Evolutionary conservation across 2,888 invertebrate species (phyloP), one percentile per base, ranked within the genome.

Genomic region (Amblyteles armatorius): DNA sequence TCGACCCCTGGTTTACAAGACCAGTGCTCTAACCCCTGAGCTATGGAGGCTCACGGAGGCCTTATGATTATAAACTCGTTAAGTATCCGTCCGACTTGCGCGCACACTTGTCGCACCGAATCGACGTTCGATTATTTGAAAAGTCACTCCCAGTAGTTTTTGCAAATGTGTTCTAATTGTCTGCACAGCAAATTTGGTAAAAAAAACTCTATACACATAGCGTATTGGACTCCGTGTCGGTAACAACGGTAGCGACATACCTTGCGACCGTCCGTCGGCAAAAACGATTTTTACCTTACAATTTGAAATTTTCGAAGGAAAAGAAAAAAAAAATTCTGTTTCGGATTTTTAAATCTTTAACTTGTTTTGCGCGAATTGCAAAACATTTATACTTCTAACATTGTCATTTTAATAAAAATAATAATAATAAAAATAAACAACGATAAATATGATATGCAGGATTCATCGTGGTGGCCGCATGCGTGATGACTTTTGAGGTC

Each of bases 401-500:
- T 11, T 40, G 11, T 2, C 2, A 40, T 40, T 33, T 1, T 33
- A 6, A n/a, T n/a, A 33, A 52, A 7, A n/a, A 33, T 33, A n/a
- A 2, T 2, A 33, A 33, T 6, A 6, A 33, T 33, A 6, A 33
- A 6, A 40, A 11, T 36, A 9, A 67, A 16, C 13, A 48, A 36
- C 0, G 36, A 16, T 29, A 4, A 68, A 68, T 52, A 33, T 48
- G 13, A 29, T 60, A 69, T 19, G 36, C 91, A 97, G 97, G 98
- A 55, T 99, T 99, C 93, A 98, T 99, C 88, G 98, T 99, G 57
- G 99, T 99, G 26, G 98, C 99, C 44, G 98, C 99, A 0, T 99
- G 99, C 92, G 99, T 99, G 76, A 98, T 99, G 97, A 99, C 99
- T n/a, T 98, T 99, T 92, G 99, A 99, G 93, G 98, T 2, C 26